Evolutionary conservation across 2,888 invertebrate species (phyloP).

Genomic region (Electrophaes corylata): DNA sequence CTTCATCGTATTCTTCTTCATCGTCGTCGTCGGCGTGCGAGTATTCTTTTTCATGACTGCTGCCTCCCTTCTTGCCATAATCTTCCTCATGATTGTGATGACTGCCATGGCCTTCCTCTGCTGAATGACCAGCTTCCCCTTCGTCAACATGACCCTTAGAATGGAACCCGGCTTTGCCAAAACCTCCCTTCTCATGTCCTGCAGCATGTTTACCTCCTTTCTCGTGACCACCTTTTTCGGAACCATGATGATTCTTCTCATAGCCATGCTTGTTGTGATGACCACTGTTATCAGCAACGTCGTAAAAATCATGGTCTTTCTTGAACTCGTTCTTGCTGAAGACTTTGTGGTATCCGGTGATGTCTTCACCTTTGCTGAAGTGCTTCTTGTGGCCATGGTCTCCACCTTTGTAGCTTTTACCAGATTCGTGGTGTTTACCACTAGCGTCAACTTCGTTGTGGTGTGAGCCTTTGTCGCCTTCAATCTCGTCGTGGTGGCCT

Average conservation of each 20-base stretch:
- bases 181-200: constrained; percentile 77
- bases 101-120: constrained; percentile 82
- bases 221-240: constrained; percentile 82
- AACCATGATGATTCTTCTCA: constrained; percentile 80
- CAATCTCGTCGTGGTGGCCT: constrained; percentile 79
- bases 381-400: constrained; percentile 84
- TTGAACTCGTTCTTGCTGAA: constrained; percentile 91
- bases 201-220: constrained; percentile 83
- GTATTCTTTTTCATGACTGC: constrained; percentile 74
- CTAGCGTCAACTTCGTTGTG: constrained; percentile 82
- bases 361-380: constrained; percentile 88
- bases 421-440: constrained; percentile 81
- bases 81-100: constrained; percentile 82
- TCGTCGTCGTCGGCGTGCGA: constrained; percentile 68
- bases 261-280: constrained; percentile 86
- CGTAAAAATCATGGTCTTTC: constrained; percentile 90
- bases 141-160: constrained; percentile 84
- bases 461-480: constrained; percentile 82
- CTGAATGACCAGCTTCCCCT: constrained; percentile 81
- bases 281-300: constrained; percentile 87
- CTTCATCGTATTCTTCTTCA: constrained; percentile 50
- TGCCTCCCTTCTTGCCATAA: constrained; percentile 81
- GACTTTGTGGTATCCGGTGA: constrained; percentile 89
- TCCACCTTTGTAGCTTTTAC: constrained; percentile 81
- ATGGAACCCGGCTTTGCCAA: constrained; percentile 83